Evolutionary conservation across 2,797 vertebrate species (phyloP).

Genomic region (Cephalopachus bancanus): DNA sequence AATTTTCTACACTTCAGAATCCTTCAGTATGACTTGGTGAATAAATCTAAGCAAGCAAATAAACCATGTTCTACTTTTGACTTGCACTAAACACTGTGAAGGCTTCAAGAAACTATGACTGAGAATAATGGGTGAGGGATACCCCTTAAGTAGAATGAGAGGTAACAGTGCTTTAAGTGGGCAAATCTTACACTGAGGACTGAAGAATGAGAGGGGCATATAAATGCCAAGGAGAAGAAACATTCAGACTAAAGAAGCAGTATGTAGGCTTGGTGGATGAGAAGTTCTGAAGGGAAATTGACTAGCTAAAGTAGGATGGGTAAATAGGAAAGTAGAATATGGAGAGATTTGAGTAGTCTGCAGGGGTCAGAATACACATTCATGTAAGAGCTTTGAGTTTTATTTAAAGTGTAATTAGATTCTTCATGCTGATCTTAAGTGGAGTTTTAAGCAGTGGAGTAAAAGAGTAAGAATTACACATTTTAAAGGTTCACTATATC

Average conservation of each 20-base stretch:
- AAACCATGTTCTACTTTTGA: not conserved
- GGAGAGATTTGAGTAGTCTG: not conserved
- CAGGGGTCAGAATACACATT: not conserved
- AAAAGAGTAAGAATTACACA: not conserved
- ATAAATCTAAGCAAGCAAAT: conserved; percentile 1
- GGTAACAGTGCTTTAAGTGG: not conserved
- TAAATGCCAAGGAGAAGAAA: not conserved
- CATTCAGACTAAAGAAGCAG: not conserved
- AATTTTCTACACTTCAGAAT: not conserved
- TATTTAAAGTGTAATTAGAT: not conserved
- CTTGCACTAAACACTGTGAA: not conserved
- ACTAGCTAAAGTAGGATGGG: not conserved
- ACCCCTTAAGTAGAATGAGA: not conserved
- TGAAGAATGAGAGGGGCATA: not conserved
- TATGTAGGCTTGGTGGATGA: not conserved
- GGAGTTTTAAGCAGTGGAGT: not conserved
- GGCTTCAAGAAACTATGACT: not conserved
- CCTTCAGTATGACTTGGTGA: not conserved
- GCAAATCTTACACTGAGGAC: not conserved
- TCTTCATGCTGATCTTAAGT: not conserved
- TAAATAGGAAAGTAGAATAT: not conserved
- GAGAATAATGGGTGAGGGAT: not conserved
- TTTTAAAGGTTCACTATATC: not conserved
- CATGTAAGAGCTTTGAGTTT: not conserved
- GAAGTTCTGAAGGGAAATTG: not conserved